Evolutionary conservation across 1,140 invertebrate genomes (phyloP).

Genomic region (Batillaria attramentaria): DNA sequence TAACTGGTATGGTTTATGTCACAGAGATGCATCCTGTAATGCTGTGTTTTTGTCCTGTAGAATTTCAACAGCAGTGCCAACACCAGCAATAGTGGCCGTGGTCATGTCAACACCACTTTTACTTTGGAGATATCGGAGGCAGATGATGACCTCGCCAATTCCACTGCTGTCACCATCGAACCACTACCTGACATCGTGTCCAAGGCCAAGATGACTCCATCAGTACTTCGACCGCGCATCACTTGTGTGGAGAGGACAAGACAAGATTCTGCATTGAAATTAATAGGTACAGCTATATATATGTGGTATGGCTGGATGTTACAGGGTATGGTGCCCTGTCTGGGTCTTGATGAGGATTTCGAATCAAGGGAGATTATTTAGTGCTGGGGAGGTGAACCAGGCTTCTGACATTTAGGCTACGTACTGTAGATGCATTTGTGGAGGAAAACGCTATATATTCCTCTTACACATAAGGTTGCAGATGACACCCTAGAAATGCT

Average conservation of each 20-base stretch:
- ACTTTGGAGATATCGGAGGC: conserved; percentile 26
- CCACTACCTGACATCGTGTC: conserved; percentile 63
- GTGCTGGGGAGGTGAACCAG: too few relatives aligned
- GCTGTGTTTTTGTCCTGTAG: background rate
- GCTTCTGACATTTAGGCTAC: too few relatives aligned
- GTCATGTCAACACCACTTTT: conserved; percentile 27
- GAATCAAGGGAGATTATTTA: too few relatives aligned
- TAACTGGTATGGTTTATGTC: too few relatives aligned
- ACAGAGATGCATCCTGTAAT: background rate
- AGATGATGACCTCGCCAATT: background rate
- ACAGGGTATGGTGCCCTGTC: too few relatives aligned
- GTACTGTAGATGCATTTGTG: too few relatives aligned
- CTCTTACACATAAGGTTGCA: too few relatives aligned
- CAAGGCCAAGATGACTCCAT: conserved; percentile 49
- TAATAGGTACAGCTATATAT: too few relatives aligned
- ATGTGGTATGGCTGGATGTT: too few relatives aligned
- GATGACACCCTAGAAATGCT: too few relatives aligned
- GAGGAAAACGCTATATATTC: too few relatives aligned
- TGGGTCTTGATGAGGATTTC: too few relatives aligned
- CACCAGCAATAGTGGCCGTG: background rate
- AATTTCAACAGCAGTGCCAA: conserved; percentile 21
- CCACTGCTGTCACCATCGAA: conserved; percentile 56
- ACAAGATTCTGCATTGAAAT: conserved; percentile 49
- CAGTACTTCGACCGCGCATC: conserved; percentile 58
- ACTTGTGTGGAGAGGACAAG: conserved; percentile 48